Percentiles rank a stretch among this genome's conserved stretches.
Evolutionary conservation across 2,797 vertebrate species (phyloP).

Genomic region (Aulostomus chinensis): DNA sequence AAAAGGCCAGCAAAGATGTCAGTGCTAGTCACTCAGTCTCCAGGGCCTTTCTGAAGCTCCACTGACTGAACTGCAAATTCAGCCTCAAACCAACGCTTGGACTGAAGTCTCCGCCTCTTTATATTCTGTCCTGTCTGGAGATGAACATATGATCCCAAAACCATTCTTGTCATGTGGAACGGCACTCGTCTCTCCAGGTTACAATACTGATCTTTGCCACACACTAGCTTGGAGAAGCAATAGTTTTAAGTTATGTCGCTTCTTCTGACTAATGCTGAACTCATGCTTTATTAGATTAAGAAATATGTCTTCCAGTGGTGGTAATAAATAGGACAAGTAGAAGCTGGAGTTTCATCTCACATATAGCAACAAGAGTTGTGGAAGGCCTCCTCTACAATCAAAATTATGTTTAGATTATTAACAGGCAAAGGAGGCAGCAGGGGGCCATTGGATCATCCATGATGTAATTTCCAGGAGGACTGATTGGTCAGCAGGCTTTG

Average conservation of each 20-base stretch:
- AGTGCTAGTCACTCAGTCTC: conserved; percentile 24
- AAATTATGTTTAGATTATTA: too few relatives aligned
- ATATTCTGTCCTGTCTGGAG: conserved; percentile 3
- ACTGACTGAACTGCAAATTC: conserved; percentile 17
- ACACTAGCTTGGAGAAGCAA: not conserved
- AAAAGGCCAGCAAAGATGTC: conserved; percentile 31
- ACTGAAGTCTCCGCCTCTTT: conserved; percentile 5
- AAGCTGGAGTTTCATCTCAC: not conserved
- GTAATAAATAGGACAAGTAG: not conserved
- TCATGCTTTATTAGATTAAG: not conserved
- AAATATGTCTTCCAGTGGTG: not conserved
- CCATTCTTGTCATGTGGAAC: conserved; percentile 18
- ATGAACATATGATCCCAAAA: conserved; percentile 6
- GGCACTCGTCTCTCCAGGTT: conserved; percentile 6
- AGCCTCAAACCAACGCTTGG: not conserved
- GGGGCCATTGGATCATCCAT: too few relatives aligned
- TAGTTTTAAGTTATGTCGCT: conserved; percentile 3
- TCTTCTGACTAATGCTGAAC: not conserved
- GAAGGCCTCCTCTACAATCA: too few relatives aligned
- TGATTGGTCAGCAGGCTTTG: too few relatives aligned
- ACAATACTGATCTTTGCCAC: not conserved
- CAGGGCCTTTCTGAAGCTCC: conserved; percentile 21
- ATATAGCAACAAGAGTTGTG: not conserved
- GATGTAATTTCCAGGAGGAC: too few relatives aligned
- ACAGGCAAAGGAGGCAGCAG: too few relatives aligned